These are phyloP conservation scores for Myanophis thanlyinensis DNA, from an alignment of 2,113 vertebrate species.

Conservation along the genomic window DNA sequence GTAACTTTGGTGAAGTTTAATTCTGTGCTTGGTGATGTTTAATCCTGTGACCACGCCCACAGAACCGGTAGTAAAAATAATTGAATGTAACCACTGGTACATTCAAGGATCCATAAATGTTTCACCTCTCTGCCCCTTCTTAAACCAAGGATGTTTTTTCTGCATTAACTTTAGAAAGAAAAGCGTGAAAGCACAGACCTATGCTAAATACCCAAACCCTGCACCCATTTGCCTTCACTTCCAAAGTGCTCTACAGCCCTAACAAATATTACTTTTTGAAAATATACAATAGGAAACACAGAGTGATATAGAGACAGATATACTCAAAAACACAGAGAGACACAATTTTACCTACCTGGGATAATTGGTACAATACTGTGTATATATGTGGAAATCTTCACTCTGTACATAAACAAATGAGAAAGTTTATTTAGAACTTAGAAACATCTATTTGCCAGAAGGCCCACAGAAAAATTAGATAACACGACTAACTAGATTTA, in stretches of 20 bases:
- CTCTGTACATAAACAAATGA: constrained; percentile 72
- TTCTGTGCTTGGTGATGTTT: no score
- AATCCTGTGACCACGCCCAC: no score
- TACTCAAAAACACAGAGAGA: background rate
- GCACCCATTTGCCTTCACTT: background rate
- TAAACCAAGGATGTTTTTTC: background rate
- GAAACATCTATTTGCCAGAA: background rate
- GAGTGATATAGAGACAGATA: background rate
- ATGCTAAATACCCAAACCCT: background rate
- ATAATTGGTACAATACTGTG: constrained; percentile 95
- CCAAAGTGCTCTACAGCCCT: background rate
- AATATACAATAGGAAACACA: background rate
- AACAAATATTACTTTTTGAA: background rate
- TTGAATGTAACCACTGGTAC: no score
- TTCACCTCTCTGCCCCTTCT: background rate
- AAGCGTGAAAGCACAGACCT: background rate
- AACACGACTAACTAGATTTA: background rate
- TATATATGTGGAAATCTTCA: constrained; percentile 97
- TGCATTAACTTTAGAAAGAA: background rate
- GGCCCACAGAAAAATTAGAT: background rate
- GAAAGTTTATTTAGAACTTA: constrained; percentile 18
- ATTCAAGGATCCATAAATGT: background rate
- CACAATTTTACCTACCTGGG: constrained; percentile 76
- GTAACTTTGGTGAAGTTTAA: no score
- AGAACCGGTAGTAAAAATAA: no score